These are phyloP conservation scores for Neoseiulus cucumeris DNA, from an alignment of 1,140 invertebrate genomes.

Conservation along the genomic window DNA sequence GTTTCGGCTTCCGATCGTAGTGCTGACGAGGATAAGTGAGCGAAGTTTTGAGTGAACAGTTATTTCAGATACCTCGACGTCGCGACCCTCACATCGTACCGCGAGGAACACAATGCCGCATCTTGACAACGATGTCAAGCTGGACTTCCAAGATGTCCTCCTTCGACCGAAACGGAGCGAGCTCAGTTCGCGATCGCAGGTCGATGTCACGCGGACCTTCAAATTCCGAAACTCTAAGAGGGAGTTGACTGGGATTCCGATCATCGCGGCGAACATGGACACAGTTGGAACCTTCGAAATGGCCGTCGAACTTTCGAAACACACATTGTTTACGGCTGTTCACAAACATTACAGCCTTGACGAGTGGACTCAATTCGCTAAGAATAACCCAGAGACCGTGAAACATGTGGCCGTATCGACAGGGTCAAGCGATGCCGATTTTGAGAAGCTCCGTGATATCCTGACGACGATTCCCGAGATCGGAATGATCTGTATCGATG, in stretches of 20 bases:
- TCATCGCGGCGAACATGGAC: conserved; percentile 94
- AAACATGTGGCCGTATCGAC: conserved; percentile 62
- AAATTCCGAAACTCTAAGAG: conserved; percentile 70
- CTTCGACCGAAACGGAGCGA: conserved; percentile 76
- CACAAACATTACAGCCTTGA: conserved; percentile 77
- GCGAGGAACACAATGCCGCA: conserved; percentile 57
- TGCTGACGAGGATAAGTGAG: too few species aligned
- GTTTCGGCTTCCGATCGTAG: too few species aligned
- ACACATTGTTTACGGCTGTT: conserved; percentile 65
- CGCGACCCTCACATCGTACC: too few species aligned
- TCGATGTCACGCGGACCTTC: conserved; percentile 58
- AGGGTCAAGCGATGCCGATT: conserved; percentile 59
- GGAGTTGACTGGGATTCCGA: conserved; percentile 63
- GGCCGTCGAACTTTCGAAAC: conserved; percentile 58
- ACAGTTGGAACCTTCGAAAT: conserved; percentile 89
- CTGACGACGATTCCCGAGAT: conserved; percentile 42
- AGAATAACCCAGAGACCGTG: conserved; percentile 44
- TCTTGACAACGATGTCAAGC: conserved; percentile 76
- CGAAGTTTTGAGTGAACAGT: too few species aligned
- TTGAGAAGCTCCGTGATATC: conserved; percentile 50
- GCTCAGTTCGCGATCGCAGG: conserved; percentile 65
- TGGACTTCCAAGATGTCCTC: conserved; percentile 87
- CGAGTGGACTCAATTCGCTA: conserved; percentile 62
- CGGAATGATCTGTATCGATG: conserved; percentile 69
- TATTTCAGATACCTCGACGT: too few species aligned